Conservation (phyloP, 2,113 vertebrate genomes). For the Martes martes region DNA sequence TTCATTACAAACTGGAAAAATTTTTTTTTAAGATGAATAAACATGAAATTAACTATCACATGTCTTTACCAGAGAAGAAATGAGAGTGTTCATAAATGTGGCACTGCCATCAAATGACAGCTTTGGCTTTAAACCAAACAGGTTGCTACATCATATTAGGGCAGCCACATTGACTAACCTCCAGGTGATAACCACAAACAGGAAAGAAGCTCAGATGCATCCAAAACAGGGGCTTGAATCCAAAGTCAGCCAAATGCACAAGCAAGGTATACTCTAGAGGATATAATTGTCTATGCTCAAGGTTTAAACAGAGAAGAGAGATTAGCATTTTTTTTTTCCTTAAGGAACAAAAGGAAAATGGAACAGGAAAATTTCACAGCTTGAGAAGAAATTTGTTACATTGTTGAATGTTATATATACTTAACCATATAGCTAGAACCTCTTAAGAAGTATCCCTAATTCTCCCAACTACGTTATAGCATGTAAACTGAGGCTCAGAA, state of each 20-base stretch:
- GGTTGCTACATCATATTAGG: not conserved
- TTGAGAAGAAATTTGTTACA: not conserved
- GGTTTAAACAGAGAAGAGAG: not conserved
- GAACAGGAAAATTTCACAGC: not conserved
- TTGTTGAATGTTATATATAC: not conserved
- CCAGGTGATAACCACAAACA: not conserved
- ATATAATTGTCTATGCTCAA: not conserved
- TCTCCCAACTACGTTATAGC: not conserved
- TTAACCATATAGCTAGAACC: not conserved
- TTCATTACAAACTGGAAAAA: not conserved
- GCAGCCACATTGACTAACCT: not conserved
- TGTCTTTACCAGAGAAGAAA: not conserved
- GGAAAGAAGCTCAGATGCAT: not conserved
- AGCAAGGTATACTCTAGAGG: not conserved
- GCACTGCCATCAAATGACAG: not conserved
- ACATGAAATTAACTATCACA: not conserved
- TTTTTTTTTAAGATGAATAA: not conserved
- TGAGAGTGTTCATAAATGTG: not conserved
- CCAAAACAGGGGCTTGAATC: not conserved
- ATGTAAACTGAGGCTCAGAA: not conserved
- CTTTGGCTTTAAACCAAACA: not conserved
- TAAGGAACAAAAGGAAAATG: not conserved
- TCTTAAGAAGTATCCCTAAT: not conserved
- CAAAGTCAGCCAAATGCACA: not conserved
- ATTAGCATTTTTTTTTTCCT: not conserved